phyloP scores from a whole-genome alignment of 2,888 invertebrate species.

The Furcula furcula region DNA sequence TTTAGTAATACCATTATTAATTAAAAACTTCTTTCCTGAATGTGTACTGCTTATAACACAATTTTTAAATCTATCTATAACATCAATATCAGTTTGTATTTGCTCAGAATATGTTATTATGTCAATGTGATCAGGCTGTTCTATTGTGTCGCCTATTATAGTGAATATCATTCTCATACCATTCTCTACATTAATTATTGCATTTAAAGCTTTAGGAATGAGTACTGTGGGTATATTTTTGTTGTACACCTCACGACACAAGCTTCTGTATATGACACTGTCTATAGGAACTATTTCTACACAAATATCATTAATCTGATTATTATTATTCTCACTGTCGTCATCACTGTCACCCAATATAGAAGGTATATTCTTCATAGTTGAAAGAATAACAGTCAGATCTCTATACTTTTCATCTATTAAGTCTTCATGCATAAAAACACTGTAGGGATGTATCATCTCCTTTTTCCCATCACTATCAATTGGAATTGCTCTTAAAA shows the following conservation, averaged over 20 bases:
- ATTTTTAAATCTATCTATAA: conserved; percentile 73
- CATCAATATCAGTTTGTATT: conserved; percentile 48
- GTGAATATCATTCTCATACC: conserved; percentile 81
- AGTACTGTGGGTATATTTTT: conserved; percentile 72
- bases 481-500: conserved; percentile 63
- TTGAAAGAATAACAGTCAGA: conserved; percentile 54
- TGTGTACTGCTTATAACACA: conserved; percentile 74
- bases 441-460: conserved; percentile 69
- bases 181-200: conserved; percentile 75
- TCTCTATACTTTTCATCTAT: conserved; percentile 54
- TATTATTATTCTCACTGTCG: conserved; percentile 40
- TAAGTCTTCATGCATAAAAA: conserved; percentile 70
- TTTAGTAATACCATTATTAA: conserved; percentile 79
- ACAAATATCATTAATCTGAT: conserved; percentile 58
- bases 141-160: conserved; percentile 52
- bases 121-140: conserved; percentile 72
- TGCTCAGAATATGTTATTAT: conserved; percentile 69
- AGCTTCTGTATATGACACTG: conserved; percentile 62
- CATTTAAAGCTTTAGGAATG: conserved; percentile 77
- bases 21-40: conserved; percentile 71
- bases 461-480: conserved; percentile 72
- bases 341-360: conserved; percentile 45
- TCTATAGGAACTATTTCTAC: conserved; percentile 69
- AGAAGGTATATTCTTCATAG: conserved; percentile 62
- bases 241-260: conserved; percentile 66